A percentile compares a stretch with the other conserved stretches of the same genome.
phyloP scores from a whole-genome alignment of 2,113 vertebrate genomes.

The Lates calcarifer region DNA sequence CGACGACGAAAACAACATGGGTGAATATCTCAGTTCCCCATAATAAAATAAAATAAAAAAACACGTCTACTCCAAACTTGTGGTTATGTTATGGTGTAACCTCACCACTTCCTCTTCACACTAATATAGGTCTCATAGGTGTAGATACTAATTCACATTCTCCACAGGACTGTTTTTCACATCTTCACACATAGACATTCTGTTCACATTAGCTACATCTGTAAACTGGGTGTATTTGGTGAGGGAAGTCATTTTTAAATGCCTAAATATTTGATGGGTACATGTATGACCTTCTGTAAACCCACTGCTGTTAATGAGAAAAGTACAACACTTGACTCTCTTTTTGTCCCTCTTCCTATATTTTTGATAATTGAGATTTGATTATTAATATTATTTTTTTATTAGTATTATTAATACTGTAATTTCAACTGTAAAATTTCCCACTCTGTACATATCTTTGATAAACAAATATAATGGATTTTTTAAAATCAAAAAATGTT shows the following conservation, averaged over 20 bases:
- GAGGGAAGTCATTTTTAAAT: not conserved
- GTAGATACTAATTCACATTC: conserved; percentile 4
- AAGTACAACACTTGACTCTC: not conserved
- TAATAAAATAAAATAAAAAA: conserved; percentile 29
- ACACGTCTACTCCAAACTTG: conserved; percentile 26
- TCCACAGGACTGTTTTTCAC: conserved; percentile 10
- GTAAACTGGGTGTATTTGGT: not conserved
- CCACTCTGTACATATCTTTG: not conserved
- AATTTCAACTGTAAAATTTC: not conserved
- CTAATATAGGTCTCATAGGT: conserved; percentile 38
- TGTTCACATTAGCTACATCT: not conserved
- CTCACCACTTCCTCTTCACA: conserved; percentile 41
- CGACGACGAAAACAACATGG: conserved; percentile 19
- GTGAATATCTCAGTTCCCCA: conserved; percentile 35
- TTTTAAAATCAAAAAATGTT: not conserved
- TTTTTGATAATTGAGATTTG: not conserved
- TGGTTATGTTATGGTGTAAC: conserved; percentile 51
- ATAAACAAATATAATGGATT: not conserved
- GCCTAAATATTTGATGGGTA: conserved; percentile 28
- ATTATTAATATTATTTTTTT: not conserved
- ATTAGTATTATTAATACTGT: no score
- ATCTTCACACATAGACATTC: not conserved
- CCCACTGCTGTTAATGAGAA: not conserved
- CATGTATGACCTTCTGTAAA: not conserved
- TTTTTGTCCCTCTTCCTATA: not conserved